Evolutionary conservation across 2,113 vertebrate genomes (phyloP), one percentile per base, ranked within the genome.

Genomic region (Neotoma lepida): DNA sequence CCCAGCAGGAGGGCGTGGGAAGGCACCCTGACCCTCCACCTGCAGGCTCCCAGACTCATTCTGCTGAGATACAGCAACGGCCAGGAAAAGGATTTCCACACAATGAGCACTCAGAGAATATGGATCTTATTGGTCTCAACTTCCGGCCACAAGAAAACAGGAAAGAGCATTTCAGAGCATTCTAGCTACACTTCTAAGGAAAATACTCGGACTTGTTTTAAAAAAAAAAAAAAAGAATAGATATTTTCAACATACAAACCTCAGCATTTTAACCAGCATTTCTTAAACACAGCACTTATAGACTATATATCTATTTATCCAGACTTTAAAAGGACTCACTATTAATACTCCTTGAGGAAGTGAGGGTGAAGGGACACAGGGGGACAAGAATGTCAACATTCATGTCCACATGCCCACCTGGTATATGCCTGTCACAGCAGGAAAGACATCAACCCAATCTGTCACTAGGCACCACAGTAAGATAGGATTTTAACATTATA

Each of bases 111-210:
- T 58, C 46, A 22, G 71, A 92, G n/a, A 95, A 56, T 17, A 87
- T 54, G 46, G 14, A 12, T 71, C 49, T 44, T 89, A 51, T 14
- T 76, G 86, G 78, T 86, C 80, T 86, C 86, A 92, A 90, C 51
- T 88, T 89, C 86, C 74, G 26, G 77, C 77, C 33, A 46, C 74
- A 95, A 88, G 68, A 89, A 95, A 90, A 95, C 33, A 93, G 39
- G 49, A 88, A 86, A 71, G 80, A 82, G 33, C 44, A 87, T 41
- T 30, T 46, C 91, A 89, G 26, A 91, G 24, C 78, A 73, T 46
- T 71, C 41, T 8, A 71, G 12, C 4, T 35, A 54, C 15, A 63
- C 77, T 93, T 71, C 6, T 88, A 63, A 85, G 82, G 56, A 64
- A 77, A 88, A 90, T 71, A 86, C 89, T 49, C 46, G 77, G 86